Percentiles rank a stretch among this genome's conserved stretches.
Evolutionary conservation across 2,113 vertebrate genomes (phyloP).

Genomic region (Quiscalus mexicanus): DNA sequence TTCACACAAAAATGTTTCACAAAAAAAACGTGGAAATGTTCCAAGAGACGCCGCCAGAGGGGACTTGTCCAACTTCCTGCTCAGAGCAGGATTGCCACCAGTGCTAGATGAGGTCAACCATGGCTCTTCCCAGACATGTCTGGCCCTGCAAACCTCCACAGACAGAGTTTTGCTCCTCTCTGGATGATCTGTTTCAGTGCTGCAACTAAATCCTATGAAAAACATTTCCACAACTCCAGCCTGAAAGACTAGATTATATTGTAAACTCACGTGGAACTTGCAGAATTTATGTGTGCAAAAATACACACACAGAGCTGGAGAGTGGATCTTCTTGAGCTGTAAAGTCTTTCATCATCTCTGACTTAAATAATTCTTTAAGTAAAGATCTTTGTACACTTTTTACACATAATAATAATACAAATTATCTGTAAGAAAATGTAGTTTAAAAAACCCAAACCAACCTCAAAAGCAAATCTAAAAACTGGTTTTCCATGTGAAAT

Average conservation of each 20-base stretch:
- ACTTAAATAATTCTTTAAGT: background rate
- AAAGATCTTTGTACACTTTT: background rate
- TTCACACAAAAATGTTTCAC: background rate
- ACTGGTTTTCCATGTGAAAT: background rate
- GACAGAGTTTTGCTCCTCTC: background rate
- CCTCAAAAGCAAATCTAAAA: background rate
- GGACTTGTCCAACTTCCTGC: rapidly evolving
- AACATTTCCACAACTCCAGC: background rate
- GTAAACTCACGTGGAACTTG: background rate
- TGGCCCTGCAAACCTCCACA: background rate
- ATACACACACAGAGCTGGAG: background rate
- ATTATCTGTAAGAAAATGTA: background rate
- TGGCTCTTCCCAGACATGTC: background rate
- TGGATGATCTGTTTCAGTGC: background rate
- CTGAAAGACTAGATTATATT: background rate
- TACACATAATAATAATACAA: background rate
- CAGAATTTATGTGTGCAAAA: background rate
- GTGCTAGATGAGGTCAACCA: background rate
- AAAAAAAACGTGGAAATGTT: background rate
- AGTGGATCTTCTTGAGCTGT: background rate
- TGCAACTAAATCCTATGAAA: background rate
- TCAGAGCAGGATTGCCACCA: background rate
- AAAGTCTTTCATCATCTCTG: background rate
- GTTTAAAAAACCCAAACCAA: background rate
- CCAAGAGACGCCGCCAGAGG: background rate